Evolutionary conservation across 2,113 vertebrate species (phyloP).

Genomic region (Pteropus alecto): DNA sequence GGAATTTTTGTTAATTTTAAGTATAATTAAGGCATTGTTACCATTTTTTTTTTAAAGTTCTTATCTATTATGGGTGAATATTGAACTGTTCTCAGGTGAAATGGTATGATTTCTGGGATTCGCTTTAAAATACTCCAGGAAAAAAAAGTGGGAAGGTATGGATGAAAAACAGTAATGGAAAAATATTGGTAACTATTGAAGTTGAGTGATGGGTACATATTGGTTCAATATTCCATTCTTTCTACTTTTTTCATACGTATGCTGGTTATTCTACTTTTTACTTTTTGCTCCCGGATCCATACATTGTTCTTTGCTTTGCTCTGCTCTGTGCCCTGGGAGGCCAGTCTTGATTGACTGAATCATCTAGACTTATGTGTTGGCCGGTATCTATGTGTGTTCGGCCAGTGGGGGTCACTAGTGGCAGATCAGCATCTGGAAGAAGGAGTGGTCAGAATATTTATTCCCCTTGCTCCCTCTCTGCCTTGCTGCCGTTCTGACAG

Average conservation of each 20-base stretch:
- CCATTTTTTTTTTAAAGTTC: neutral
- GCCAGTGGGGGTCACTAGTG: neutral
- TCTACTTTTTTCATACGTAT: neutral
- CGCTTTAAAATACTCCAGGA: neutral
- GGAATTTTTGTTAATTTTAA: neutral
- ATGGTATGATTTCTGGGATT: neutral
- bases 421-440: neutral
- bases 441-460: neutral
- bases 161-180: neutral
- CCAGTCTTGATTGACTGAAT: neutral
- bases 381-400: neutral
- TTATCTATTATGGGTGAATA: neutral
- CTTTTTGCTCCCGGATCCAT: neutral
- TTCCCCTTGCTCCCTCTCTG: fast-evolving
- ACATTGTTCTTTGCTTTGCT: neutral
- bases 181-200: neutral
- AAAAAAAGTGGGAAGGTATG: neutral
- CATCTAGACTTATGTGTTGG: no score
- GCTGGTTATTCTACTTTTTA: neutral
- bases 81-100: neutral
- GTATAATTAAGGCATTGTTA: neutral
- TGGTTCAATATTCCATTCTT: neutral
- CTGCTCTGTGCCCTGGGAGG: no score
- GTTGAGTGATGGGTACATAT: no score
- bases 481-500: neutral